These are phyloP conservation scores for Percopsis transmontana DNA, from an alignment of 2,113 vertebrate genomes.

Conservation along the genomic window DNA sequence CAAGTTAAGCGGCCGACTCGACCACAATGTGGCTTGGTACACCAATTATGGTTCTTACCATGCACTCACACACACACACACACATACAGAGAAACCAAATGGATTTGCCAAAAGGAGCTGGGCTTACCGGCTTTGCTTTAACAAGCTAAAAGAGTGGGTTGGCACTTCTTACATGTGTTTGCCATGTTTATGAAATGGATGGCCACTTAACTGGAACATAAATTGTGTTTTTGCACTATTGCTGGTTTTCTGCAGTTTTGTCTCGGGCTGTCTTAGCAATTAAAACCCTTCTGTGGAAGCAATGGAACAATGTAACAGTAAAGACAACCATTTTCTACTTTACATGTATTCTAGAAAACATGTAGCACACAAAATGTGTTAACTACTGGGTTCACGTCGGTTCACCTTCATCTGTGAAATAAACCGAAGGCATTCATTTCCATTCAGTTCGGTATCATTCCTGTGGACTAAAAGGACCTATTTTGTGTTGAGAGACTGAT, in stretches of 20 bases:
- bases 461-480: neutral
- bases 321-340: neutral
- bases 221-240: conserved; percentile 26
- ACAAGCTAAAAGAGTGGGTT: conserved; percentile 30
- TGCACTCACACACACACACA: conserved; percentile 11
- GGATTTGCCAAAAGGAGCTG: conserved; percentile 33
- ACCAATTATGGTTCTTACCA: conserved; percentile 38
- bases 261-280: conserved; percentile 17
- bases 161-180: conserved; percentile 18
- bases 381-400: neutral
- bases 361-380: neutral
- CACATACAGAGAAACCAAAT: conserved; percentile 7
- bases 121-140: conserved; percentile 36
- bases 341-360: neutral
- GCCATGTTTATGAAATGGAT: conserved; percentile 24
- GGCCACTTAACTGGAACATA: conserved; percentile 1
- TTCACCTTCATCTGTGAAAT: too few relatives aligned
- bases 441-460: too few relatives aligned
- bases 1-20: neutral
- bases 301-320: conserved; percentile 11
- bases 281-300: neutral
- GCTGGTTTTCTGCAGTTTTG: conserved; percentile 28
- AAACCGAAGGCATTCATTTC: too few relatives aligned
- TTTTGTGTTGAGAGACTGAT: conserved; percentile 2
- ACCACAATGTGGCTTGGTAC: conserved; percentile 57